Percentiles rank a stretch among this genome's conserved stretches.
phyloP scores from a whole-genome alignment of 1,140 invertebrate species.

The Archegozetes longisetosus region DNA sequence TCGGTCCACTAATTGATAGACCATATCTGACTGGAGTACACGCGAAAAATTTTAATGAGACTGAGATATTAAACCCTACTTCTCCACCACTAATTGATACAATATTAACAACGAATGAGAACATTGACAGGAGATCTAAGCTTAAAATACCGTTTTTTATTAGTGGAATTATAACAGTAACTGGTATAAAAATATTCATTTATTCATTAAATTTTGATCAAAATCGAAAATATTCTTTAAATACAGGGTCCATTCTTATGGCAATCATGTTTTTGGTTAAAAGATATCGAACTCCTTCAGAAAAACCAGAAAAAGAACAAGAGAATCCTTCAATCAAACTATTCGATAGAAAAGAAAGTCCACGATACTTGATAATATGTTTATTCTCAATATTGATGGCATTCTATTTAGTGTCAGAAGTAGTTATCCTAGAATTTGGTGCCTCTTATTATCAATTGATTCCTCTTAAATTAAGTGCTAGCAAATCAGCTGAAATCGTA shows the following conservation, averaged over 20 bases:
- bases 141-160: not conserved
- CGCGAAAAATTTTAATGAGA: too few relatives aligned
- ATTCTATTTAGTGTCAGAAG: too few relatives aligned
- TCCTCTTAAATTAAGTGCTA: too few relatives aligned
- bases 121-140: not conserved
- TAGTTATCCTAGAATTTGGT: too few relatives aligned
- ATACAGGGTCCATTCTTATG: not conserved
- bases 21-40: not conserved
- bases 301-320: too few relatives aligned
- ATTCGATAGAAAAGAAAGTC: too few relatives aligned
- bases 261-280: not conserved
- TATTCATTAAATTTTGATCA: not conserved
- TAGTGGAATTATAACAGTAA: not conserved
- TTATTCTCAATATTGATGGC: too few relatives aligned
- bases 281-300: too few relatives aligned
- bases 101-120: not conserved
- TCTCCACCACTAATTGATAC: not conserved
- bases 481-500: too few relatives aligned
- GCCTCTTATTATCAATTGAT: too few relatives aligned
- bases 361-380: too few relatives aligned
- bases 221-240: not conserved
- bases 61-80: not conserved
- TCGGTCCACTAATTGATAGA: constrained; percentile 1
- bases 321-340: too few relatives aligned
- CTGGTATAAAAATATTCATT: not conserved